Evolutionary conservation across 1,140 invertebrate genomes (phyloP), one percentile per base, ranked within the genome.

Genomic region (Tetramorium parvispinum): DNA sequence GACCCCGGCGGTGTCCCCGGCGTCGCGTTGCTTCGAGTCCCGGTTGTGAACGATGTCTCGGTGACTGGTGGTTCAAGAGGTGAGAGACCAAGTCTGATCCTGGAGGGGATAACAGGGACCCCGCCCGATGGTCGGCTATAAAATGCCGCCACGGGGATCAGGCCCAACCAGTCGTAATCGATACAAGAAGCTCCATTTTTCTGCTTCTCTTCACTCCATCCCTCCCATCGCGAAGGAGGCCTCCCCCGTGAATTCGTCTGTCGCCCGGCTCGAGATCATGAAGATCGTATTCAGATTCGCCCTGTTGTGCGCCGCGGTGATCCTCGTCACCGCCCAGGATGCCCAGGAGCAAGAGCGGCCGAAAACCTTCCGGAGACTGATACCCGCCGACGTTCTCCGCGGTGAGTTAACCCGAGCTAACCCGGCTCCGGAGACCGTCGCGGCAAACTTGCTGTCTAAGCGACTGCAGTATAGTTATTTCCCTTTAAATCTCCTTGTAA

Each of bases 381-480:
- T 98, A 88, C 98, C 97, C 16, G 98, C 98, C 91, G 98, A 98
- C 94, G 97, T 98, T 53, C 96, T 98, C 75, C 97, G 98, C 97
- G 98, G 98, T 97, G 93, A 95, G 95, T 91, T 32, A n/a, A 5
- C 3, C 13, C 32, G 21, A 24, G 8, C 24, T 10, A 18, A 27
- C 16, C 32, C 3, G 32, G 32, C 32, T 32, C 32, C 32, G 32
- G 32, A 32, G 32, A 32, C 32, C 32, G 32, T 32, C 8, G 3
- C 24, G 24, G 7, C 18, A 71, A 53, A 5, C 2, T 24, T 5
- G 16, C 11, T 18, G 32, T n/a, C 10, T 13, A 11, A 71, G 7
- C n/a, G 10, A 27, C 16, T 32, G 10, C 16, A 6, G 4, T 13
- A 10, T 8, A 43, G 4, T 59, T 43, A 3, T 59, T 43, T 27